Conservation (phyloP, 2,797 vertebrate species). For the Macroramphosus scolopax region DNA sequence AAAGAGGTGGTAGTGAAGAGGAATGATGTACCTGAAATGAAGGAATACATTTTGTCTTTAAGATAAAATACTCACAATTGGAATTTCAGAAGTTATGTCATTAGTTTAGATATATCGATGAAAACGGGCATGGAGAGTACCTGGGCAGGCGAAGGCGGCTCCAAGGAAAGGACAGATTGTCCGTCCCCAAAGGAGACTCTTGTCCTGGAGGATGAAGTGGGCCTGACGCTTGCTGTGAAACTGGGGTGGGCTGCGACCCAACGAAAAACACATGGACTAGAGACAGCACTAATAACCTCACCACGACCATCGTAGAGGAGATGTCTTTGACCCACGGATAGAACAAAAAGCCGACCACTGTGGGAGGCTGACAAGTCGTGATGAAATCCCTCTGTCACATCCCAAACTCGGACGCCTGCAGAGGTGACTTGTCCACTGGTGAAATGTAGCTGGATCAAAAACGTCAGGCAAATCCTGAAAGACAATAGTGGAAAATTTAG, state of each 20-base stretch:
- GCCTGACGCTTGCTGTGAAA: slow-evolving; percentile 35
- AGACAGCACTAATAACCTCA: slow-evolving; percentile 49
- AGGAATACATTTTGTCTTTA: slow-evolving; percentile 34
- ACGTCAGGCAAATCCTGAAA: slow-evolving; percentile 38
- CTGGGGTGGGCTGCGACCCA: slow-evolving; percentile 37
- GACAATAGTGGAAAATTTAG: slow-evolving; percentile 12
- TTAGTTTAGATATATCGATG: too few species aligned
- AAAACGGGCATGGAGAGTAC: slow-evolving; percentile 25
- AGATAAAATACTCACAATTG: too few species aligned
- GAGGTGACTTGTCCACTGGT: slow-evolving; percentile 11
- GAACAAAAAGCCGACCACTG: slow-evolving; percentile 4
- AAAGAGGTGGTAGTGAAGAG: slow-evolving; percentile 75
- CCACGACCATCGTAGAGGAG: slow-evolving; percentile 44
- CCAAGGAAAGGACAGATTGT: slow-evolving; percentile 78
- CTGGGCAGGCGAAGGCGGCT: slow-evolving; percentile 70
- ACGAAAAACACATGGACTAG: slow-evolving; percentile 40
- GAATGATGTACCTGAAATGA: slow-evolving; percentile 73
- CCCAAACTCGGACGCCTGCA: slow-evolving; percentile 4
- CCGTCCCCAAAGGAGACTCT: slow-evolving; percentile 50
- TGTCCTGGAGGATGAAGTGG: slow-evolving; percentile 42
- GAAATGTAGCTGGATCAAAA: slow-evolving; percentile 1
- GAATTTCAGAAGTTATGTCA: too few species aligned
- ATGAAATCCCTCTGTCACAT: slow-evolving; percentile 24
- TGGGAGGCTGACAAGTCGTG: slow-evolving; percentile 11
- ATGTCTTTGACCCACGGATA: slow-evolving; percentile 12